A percentile compares a stretch with the other conserved stretches of the same genome.
phyloP scores from a whole-genome alignment of 2,113 vertebrate genomes.

The Gobius niger region DNA sequence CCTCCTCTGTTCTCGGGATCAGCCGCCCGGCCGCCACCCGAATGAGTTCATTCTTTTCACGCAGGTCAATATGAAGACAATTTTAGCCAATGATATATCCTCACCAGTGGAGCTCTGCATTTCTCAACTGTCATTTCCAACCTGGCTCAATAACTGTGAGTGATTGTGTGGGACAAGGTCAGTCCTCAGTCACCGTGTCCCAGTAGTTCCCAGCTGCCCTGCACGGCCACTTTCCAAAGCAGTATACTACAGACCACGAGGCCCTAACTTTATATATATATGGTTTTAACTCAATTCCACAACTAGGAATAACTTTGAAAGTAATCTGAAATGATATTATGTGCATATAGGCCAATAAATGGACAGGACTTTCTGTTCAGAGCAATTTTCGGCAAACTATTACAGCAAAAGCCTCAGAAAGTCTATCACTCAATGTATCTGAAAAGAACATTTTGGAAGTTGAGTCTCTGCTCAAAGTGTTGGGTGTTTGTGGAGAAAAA shows the following conservation, averaged over 20 bases:
- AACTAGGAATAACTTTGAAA: not conserved
- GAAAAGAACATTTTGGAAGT: not conserved
- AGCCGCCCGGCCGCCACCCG: slow-evolving; percentile 23
- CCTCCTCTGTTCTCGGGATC: slow-evolving; percentile 27
- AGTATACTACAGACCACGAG: not conserved
- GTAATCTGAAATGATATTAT: not conserved
- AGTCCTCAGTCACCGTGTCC: slow-evolving; percentile 66
- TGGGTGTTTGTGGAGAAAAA: not conserved
- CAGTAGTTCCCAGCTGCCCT: slow-evolving; percentile 48
- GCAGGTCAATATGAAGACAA: slow-evolving; percentile 75
- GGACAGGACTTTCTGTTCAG: not conserved
- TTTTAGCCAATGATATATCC: slow-evolving; percentile 73
- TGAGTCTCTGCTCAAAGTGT: not conserved
- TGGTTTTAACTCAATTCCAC: not conserved
- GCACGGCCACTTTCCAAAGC: slow-evolving; percentile 19
- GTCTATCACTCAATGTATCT: not conserved
- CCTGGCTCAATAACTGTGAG: slow-evolving; percentile 74
- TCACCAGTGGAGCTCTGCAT: slow-evolving; percentile 64
- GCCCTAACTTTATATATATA: too few relatives aligned
- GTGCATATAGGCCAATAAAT: not conserved
- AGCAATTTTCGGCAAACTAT: not conserved
- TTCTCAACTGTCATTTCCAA: slow-evolving; percentile 73
- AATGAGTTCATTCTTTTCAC: slow-evolving; percentile 65
- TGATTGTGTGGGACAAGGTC: slow-evolving; percentile 75
- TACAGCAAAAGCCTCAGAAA: not conserved